Percentiles rank a stretch among this genome's conserved stretches.
Conservation (phyloP, 23 tunicate species). For the Ciona savignyi region DNA sequence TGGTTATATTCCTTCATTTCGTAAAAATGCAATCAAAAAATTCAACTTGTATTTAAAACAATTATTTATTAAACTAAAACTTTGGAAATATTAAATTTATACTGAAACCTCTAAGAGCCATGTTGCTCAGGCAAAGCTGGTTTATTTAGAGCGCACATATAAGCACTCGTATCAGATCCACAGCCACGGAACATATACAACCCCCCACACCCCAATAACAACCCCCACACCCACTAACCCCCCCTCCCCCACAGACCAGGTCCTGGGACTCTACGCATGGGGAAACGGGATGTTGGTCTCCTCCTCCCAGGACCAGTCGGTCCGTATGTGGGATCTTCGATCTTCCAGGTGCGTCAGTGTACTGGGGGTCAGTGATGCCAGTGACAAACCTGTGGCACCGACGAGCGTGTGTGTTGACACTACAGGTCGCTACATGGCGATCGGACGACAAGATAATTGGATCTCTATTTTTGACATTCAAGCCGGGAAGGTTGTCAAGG, state of each 20-base stretch:
- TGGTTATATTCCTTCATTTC: no score
- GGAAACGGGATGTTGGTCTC: constrained; percentile 47
- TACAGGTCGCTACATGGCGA: constrained; percentile 37
- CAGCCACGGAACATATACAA: no score
- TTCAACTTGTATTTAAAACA: no score
- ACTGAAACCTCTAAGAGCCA: no score
- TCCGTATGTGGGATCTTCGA: constrained; percentile 63
- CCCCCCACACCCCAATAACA: no score
- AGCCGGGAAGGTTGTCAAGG: constrained; percentile 30
- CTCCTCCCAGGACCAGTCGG: constrained; percentile 63
- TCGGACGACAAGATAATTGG: constrained; percentile 28
- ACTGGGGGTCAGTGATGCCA: constrained; percentile 37
- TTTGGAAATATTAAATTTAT: no score
- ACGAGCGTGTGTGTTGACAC: constrained; percentile 56
- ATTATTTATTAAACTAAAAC: no score
- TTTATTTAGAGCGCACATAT: no score
- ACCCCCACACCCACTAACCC: no score
- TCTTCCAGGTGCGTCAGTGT: constrained; percentile 70
- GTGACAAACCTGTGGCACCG: constrained; percentile 22
- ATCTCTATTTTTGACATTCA: constrained; percentile 52
- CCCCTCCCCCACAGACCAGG: constrained; percentile 31
- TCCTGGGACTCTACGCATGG: constrained; percentile 59
- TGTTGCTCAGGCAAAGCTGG: no score
- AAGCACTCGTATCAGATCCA: no score
- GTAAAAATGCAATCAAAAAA: no score